phyloP scores from a whole-genome alignment of 2,888 invertebrate species.

The Drosophila nr. perissopoda region DNA sequence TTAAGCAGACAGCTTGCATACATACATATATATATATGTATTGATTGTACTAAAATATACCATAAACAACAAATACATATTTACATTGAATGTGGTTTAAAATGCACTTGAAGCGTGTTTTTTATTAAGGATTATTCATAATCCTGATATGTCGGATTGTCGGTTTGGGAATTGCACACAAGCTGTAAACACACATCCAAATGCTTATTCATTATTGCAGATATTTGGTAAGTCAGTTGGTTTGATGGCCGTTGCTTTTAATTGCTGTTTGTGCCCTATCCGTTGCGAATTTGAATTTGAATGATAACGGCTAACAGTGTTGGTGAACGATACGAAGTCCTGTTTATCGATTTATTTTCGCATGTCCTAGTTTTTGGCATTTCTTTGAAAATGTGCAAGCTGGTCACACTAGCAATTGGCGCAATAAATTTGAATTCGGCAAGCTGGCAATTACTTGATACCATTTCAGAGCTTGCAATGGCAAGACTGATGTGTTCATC shows the following conservation, averaged over 20 bases:
- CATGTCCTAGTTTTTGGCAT: not conserved
- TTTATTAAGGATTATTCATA: constrained; percentile 18
- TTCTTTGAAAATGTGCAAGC: not conserved
- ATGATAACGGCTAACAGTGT: not conserved
- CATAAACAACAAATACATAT: constrained; percentile 78
- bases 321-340: not conserved
- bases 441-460: not conserved
- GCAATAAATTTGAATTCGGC: not conserved
- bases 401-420: not conserved
- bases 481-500: not conserved
- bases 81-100: constrained; percentile 81
- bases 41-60: constrained; percentile 62
- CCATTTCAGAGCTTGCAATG: not conserved
- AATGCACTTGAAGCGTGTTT: constrained; percentile 40
- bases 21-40: constrained; percentile 29
- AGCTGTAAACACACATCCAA: not conserved
- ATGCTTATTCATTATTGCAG: no score
- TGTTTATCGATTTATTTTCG: not conserved
- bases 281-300: not conserved
- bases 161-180: not conserved
- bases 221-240: not conserved
- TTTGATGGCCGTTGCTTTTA: not conserved
- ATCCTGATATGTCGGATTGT: not conserved
- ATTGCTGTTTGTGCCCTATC: no score
- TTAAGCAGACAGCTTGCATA: constrained; percentile 66